These are phyloP conservation scores for Macropus fuliginosus DNA, from an alignment of 2,797 vertebrate species.

Conservation along the genomic window DNA sequence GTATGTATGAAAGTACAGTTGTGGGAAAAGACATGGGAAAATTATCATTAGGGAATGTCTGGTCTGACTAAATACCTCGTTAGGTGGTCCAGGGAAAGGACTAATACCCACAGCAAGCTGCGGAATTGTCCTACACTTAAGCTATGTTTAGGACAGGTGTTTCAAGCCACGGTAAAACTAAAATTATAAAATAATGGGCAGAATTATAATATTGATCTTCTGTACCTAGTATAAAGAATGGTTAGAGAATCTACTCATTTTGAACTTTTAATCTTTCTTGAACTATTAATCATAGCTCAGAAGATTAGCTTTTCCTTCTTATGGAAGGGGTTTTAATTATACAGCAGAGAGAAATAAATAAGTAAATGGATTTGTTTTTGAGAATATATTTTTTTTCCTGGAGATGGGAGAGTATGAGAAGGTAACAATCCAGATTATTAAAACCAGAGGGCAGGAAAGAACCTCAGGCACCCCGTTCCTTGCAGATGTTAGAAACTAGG, in stretches of 20 bases:
- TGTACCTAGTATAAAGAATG: constrained; percentile 2
- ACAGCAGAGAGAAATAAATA: neutral
- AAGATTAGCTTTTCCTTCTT: constrained; percentile 14
- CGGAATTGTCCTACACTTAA: neutral
- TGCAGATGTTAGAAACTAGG: neutral
- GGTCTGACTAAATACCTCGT: neutral
- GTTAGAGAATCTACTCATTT: neutral
- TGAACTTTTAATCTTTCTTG: neutral
- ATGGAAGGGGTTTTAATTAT: constrained; percentile 9
- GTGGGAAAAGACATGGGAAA: neutral
- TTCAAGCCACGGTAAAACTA: neutral
- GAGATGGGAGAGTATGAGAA: neutral
- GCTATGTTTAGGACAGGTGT: constrained; percentile 29
- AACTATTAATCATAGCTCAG: neutral
- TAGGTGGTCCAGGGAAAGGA: neutral
- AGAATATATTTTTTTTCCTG: neutral
- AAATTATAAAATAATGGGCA: constrained; percentile 2
- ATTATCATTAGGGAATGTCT: neutral
- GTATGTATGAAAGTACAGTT: neutral
- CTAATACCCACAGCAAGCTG: neutral
- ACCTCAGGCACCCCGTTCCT: neutral
- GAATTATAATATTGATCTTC: neutral
- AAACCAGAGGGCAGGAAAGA: neutral
- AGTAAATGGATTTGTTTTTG: neutral
- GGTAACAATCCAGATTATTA: neutral